Conservation (phyloP, 2,888 invertebrate species). For the Ctenicera cuprea region DNA sequence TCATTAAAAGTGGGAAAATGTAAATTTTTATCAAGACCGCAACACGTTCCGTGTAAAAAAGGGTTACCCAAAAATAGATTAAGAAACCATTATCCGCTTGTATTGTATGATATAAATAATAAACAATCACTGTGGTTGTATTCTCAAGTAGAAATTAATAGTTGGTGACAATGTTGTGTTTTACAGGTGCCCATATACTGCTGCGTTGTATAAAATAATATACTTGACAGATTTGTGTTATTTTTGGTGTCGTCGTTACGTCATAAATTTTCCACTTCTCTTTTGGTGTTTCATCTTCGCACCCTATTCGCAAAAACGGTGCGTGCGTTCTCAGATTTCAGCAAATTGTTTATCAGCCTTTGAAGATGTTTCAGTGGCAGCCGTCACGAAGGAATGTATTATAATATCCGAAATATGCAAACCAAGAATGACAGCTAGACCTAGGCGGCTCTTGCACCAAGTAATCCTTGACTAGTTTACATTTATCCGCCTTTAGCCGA, state of each 20-base stretch:
- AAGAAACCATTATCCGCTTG: too few relatives aligned
- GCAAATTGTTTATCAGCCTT: conserved; percentile 37
- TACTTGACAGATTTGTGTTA: conserved; percentile 43
- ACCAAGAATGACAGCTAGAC: conserved; percentile 44
- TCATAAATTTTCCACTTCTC: conserved; percentile 43
- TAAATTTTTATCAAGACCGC: too few relatives aligned
- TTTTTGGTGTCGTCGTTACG: conserved; percentile 39
- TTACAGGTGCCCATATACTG: too few relatives aligned
- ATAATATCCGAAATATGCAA: conserved; percentile 43
- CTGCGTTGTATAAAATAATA: conserved; percentile 38
- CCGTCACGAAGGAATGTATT: conserved; percentile 27
- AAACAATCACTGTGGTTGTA: too few relatives aligned
- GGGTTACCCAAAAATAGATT: too few relatives aligned
- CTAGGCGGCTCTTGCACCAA: conserved; percentile 36
- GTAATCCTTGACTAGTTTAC: conserved; percentile 53
- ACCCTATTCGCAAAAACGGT: conserved; percentile 36
- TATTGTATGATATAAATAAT: too few relatives aligned
- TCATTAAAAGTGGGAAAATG: too few relatives aligned
- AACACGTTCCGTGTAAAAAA: too few relatives aligned
- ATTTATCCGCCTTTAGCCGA: conserved; percentile 55
- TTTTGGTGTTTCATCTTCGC: conserved; percentile 40
- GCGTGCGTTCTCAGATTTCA: conserved; percentile 41
- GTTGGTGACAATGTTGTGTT: conserved; percentile 6
- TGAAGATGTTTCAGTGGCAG: conserved; percentile 35
- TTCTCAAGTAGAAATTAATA: too few relatives aligned